Conservation (phyloP, 2,888 invertebrate species). For the Cordilura impudica region DNA sequence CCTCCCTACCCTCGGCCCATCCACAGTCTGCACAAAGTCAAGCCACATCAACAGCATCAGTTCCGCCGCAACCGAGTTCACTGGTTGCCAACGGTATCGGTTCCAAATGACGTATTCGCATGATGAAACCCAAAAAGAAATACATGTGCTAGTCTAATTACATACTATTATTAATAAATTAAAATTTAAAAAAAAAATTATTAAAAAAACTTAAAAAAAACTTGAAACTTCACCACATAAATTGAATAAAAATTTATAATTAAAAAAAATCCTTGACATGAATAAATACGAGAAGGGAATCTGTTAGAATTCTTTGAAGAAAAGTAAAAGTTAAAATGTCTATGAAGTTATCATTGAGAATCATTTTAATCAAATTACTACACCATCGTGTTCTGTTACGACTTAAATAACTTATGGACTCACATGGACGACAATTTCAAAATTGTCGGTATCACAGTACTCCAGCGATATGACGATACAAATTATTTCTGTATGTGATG, state of each 20-base stretch:
- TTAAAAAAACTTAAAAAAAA: conserved; percentile 35
- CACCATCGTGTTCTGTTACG: no score
- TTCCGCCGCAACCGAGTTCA: conserved; percentile 68
- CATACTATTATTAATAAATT: conserved; percentile 53
- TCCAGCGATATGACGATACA: no score
- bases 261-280: conserved; percentile 18
- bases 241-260: conserved; percentile 13
- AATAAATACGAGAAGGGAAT: no score
- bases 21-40: conserved; percentile 65
- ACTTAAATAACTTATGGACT: no score
- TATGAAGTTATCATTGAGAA: no score
- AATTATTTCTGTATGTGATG: no score
- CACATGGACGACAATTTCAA: no score
- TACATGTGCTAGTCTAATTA: conserved; percentile 79
- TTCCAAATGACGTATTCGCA: conserved; percentile 78
- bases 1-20: conserved; percentile 67
- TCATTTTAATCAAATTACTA: no score
- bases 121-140: conserved; percentile 78
- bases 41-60: conserved; percentile 65
- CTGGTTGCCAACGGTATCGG: conserved; percentile 75
- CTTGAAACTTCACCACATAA: conserved; percentile 20
- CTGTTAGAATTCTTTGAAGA: conserved; percentile 9
- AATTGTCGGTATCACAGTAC: no score
- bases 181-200: conserved; percentile 33
- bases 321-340: conserved; percentile 41